Conservation (phyloP, 2,113 vertebrate species). For the Austrofundulus limnaeus region DNA sequence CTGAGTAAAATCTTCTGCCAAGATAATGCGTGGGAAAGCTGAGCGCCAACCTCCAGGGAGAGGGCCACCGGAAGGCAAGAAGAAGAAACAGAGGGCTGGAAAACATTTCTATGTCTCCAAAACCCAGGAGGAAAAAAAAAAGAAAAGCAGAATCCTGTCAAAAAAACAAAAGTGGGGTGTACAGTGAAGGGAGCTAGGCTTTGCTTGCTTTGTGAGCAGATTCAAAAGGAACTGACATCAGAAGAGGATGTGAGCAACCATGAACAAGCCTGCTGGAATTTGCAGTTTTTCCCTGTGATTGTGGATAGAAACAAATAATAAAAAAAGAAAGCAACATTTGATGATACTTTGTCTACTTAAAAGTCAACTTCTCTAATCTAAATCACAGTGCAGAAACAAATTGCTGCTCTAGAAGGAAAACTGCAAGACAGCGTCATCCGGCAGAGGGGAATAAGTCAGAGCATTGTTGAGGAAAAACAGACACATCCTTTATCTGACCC, state of each 20-base stretch:
- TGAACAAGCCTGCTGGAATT: constrained; percentile 31
- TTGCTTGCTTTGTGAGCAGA: constrained; percentile 22
- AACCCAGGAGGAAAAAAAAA: constrained; percentile 26
- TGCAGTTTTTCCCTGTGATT: constrained; percentile 4
- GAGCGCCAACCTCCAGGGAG: constrained; percentile 52
- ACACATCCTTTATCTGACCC: constrained; percentile 53
- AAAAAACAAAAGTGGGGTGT: constrained; percentile 7
- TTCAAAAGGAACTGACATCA: constrained; percentile 26
- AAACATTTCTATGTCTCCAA: constrained; percentile 29
- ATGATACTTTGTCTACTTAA: background rate
- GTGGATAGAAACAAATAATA: constrained; percentile 7
- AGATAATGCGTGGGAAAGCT: constrained; percentile 72
- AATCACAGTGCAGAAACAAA: constrained; percentile 38
- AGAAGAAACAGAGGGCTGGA: constrained; percentile 31
- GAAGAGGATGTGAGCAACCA: constrained; percentile 57
- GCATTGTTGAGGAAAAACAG: constrained; percentile 53
- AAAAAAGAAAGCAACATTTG: background rate
- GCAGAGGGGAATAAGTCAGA: constrained; percentile 26
- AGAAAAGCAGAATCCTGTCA: constrained; percentile 44
- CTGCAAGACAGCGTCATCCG: background rate
- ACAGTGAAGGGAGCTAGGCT: constrained; percentile 21
- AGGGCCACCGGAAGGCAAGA: constrained; percentile 40
- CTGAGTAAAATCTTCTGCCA: constrained; percentile 46
- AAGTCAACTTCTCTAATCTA: constrained; percentile 12
- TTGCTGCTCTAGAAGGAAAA: constrained; percentile 15